Evolutionary conservation across 92 coral and sea anemone genomes (phyloP), one percentile per base, ranked within the genome.

Genomic region (Pocillopora meandrina): DNA sequence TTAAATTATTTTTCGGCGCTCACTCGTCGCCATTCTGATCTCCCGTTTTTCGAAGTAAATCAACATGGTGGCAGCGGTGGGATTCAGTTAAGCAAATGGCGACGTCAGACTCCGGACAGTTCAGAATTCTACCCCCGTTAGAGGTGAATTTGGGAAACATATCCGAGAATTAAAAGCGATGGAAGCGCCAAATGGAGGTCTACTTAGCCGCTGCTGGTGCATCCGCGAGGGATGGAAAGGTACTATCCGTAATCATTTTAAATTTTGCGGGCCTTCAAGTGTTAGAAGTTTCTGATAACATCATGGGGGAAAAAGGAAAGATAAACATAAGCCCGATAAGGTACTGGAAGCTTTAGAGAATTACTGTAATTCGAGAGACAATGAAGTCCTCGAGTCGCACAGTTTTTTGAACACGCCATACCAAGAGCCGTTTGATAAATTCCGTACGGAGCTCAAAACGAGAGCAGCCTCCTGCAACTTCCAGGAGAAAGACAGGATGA

Each of bases 241-340:
- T 81, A 87, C 84, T 79, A 70, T 80, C 83, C 18, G 89, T 78
- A 55, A 84, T 89, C 10, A 90, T 80, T 34, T 82, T 90, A 60
- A 70, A 90, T 49, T 85, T 87, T 90, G 90, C 90, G 9, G 92
- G 88, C 21, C 85, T 85, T 42, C 88, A 86, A 7, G 90, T 86
- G 18, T 70, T 90, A 58, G 90, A 86, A 57, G 88, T 86, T 10
- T 85, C 72, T 35, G 87, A 89, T 75, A 66, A 89, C 61, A 17
- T 90, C 52, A 80, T n/a, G 23, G 77, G 67, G 74, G 85, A 52
- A 10, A 79, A 1, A 80, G 60, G 26, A 78, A 61, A 57, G 91
- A 87, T 69, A 81, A 76, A 87, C 35, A 84, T 76, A 58, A 90
- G 34, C 91, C 93, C 61, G 86, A 56, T 21, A 87, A 82, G 72